phyloP scores from a whole-genome alignment of 2,113 vertebrate genomes.

The Prochilodus magdalenae region DNA sequence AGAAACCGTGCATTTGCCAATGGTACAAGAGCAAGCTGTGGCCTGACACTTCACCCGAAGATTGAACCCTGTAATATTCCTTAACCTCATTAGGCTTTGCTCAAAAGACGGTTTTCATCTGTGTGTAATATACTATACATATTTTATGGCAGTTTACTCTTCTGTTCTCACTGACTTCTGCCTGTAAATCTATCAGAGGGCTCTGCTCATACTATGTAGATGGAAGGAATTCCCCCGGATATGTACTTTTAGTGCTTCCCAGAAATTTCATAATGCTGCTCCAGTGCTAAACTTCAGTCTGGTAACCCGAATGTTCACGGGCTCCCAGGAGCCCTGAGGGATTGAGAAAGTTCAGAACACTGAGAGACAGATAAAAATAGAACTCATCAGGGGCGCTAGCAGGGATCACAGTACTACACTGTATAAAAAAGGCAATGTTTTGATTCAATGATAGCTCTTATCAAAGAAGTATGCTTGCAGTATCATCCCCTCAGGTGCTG shows the following conservation, averaged over 20 bases:
- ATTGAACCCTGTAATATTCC: too few species aligned
- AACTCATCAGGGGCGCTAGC: neutral
- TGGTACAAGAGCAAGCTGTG: too few species aligned
- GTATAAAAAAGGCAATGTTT: neutral
- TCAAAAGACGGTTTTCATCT: too few species aligned
- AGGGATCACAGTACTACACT: neutral
- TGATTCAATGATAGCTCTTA: constrained; percentile 2
- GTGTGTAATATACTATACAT: too few species aligned
- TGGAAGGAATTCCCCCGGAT: neutral
- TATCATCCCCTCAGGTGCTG: neutral
- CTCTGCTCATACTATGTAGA: neutral
- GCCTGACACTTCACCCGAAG: too few species aligned
- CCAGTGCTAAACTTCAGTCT: neutral
- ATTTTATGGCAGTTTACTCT: too few species aligned
- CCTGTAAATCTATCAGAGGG: neutral
- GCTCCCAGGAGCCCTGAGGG: neutral
- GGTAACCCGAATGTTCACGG: neutral
- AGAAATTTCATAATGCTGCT: neutral
- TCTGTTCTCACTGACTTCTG: too few species aligned
- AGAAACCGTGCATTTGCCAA: too few species aligned
- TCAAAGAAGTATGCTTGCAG: neutral
- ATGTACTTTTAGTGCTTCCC: neutral
- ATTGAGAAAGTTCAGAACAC: neutral
- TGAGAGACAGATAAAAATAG: constrained; percentile 1
- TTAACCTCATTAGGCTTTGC: too few species aligned